Percentiles rank a stretch among this genome's conserved stretches.
Conservation (phyloP, 2,888 invertebrate species). For the Aleiodes leptofemur region DNA sequence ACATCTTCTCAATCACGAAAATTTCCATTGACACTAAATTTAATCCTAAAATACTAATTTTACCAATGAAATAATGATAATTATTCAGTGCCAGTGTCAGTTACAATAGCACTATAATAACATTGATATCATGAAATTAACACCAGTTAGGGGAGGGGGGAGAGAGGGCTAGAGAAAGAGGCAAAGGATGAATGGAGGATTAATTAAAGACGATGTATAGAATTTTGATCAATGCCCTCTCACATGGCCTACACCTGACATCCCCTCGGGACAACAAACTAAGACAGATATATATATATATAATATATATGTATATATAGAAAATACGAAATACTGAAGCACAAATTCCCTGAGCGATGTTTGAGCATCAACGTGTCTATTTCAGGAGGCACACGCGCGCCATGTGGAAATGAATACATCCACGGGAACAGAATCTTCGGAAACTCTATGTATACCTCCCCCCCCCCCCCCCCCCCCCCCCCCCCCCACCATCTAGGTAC, state of each 20-base stretch:
- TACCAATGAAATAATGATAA: slow-evolving; percentile 32
- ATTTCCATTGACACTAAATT: not conserved
- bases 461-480: too few relatives aligned
- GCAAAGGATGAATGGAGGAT: slow-evolving; percentile 11
- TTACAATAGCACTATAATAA: not conserved
- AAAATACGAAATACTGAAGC: not conserved
- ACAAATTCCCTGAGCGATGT: slow-evolving; percentile 11
- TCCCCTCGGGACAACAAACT: slow-evolving; percentile 4
- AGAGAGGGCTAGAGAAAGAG: too few relatives aligned
- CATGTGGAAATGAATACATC: slow-evolving; percentile 28
- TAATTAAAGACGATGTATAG: not conserved
- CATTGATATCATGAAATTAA: not conserved
- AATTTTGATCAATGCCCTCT: not conserved
- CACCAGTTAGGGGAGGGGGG: not conserved
- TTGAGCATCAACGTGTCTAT: slow-evolving; percentile 25
- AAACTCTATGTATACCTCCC: not conserved
- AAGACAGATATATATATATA: too few relatives aligned
- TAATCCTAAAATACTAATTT: not conserved
- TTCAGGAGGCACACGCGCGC: slow-evolving; percentile 25
- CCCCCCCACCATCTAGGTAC: too few relatives aligned
- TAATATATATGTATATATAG: not conserved
- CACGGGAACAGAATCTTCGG: slow-evolving; percentile 14
- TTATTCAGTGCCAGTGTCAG: slow-evolving; percentile 8
- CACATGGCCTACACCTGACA: slow-evolving; percentile 1
- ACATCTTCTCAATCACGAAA: slow-evolving; percentile 38